These are phyloP conservation scores for Lasioglossum malachurum DNA, from an alignment of 2,888 invertebrate species.

Conservation along the genomic window DNA sequence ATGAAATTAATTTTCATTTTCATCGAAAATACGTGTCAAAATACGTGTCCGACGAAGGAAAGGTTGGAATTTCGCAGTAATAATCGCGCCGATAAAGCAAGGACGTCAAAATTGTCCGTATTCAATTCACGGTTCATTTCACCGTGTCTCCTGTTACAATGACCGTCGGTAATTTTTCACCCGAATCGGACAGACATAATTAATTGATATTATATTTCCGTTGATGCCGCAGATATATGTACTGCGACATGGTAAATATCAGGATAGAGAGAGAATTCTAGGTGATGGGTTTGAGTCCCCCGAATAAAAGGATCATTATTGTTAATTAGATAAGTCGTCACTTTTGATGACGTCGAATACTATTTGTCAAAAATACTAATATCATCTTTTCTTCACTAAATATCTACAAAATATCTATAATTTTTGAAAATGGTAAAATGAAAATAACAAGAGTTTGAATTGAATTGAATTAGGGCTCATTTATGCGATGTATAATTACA, in stretches of 20 bases:
- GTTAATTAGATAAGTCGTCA: neutral
- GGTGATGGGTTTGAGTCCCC: neutral
- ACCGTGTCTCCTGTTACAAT: constrained; percentile 14
- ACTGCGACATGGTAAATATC: neutral
- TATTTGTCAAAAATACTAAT: neutral
- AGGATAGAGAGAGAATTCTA: neutral
- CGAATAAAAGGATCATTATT: neutral
- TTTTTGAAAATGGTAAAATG: neutral
- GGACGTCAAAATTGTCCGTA: constrained; percentile 35
- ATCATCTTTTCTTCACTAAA: neutral
- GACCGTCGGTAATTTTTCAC: constrained; percentile 33
- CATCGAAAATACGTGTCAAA: constrained; percentile 36
- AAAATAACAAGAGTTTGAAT: neutral
- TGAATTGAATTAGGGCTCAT: neutral
- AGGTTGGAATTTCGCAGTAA: constrained; percentile 34
- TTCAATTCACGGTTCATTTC: constrained; percentile 50
- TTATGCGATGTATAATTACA: neutral
- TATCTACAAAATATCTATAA: neutral
- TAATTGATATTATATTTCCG: constrained; percentile 49
- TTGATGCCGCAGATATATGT: neutral
- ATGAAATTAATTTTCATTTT: constrained; percentile 44
- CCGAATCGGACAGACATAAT: constrained; percentile 36
- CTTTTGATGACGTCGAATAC: neutral
- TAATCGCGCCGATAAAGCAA: constrained; percentile 43
- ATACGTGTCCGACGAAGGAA: constrained; percentile 17